Evolutionary conservation across 2,113 vertebrate genomes (phyloP).

Genomic region (Lamprotornis superbus): DNA sequence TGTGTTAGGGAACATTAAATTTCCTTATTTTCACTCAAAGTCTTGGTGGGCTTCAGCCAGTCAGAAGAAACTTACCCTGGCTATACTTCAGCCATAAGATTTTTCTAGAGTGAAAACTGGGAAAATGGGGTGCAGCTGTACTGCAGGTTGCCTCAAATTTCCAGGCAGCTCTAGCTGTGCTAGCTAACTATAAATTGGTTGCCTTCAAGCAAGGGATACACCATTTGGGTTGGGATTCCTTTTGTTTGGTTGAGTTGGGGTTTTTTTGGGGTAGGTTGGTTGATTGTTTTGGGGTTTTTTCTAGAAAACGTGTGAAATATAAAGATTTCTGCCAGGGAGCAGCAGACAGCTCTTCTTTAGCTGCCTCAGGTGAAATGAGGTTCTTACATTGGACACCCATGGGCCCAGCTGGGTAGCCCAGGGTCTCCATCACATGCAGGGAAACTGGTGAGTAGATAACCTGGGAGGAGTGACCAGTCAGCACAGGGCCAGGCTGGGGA

Average conservation of each 20-base stretch:
- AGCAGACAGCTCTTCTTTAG: background rate
- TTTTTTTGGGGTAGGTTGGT: background rate
- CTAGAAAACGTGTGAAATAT: background rate
- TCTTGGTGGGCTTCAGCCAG: background rate
- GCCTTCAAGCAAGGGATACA: background rate
- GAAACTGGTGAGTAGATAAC: background rate
- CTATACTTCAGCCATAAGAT: background rate
- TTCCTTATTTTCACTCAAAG: background rate
- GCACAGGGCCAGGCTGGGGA: background rate
- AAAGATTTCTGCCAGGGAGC: background rate
- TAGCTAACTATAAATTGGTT: background rate
- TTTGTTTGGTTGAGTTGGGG: background rate
- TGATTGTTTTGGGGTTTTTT: background rate
- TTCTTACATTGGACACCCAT: background rate
- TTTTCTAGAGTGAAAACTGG: background rate
- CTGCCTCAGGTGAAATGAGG: background rate
- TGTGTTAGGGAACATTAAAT: background rate
- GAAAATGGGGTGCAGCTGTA: background rate
- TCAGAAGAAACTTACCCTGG: background rate
- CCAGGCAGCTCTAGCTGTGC: background rate
- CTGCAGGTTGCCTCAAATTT: background rate
- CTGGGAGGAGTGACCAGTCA: background rate
- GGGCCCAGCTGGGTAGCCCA: background rate
- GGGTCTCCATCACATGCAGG: background rate
- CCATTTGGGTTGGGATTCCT: background rate